phyloP scores from a whole-genome alignment of 2,888 invertebrate genomes.

The Hypolimnas misippus region DNA sequence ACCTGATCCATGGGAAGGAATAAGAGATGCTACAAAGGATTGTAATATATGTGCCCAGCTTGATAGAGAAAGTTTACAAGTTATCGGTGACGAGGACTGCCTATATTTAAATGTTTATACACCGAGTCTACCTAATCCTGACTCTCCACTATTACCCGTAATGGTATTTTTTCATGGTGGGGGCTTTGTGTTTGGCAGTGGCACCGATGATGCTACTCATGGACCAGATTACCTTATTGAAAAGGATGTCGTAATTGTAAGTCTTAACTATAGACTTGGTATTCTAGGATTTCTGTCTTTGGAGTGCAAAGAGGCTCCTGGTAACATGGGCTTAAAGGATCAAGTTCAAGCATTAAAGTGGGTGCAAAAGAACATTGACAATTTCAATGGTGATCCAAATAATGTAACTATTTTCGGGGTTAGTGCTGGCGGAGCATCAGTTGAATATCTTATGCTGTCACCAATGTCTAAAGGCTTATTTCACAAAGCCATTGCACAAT shows the following conservation, averaged over 20 bases:
- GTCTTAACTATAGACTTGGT: conserved; percentile 74
- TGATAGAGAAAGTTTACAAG: conserved; percentile 76
- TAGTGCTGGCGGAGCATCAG: conserved; percentile 80
- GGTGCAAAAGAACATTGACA: conserved; percentile 75
- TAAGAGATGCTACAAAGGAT: conserved; percentile 86
- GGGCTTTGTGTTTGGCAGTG: conserved; percentile 73
- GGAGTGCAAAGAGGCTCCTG: conserved; percentile 70
- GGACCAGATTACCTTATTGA: conserved; percentile 75
- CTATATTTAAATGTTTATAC: conserved; percentile 88
- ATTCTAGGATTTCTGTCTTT: conserved; percentile 73
- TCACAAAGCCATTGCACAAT: conserved; percentile 81
- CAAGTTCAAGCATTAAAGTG: conserved; percentile 81
- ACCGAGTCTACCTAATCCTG: conserved; percentile 66
- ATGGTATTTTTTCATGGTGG: conserved; percentile 80
- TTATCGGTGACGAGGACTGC: conserved; percentile 86
- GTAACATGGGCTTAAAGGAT: conserved; percentile 80
- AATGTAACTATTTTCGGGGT: conserved; percentile 81
- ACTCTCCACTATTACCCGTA: conserved; percentile 57
- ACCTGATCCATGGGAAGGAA: conserved; percentile 81
- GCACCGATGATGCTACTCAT: conserved; percentile 66
- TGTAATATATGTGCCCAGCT: conserved; percentile 86
- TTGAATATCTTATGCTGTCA: conserved; percentile 73
- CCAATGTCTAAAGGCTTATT: conserved; percentile 77
- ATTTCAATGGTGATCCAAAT: conserved; percentile 76
- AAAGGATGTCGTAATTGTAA: conserved; percentile 71